Percentiles rank a stretch among this genome's conserved stretches.
These are phyloP conservation scores for Sinentomon sp. DNA, from an alignment of 2,888 invertebrate species.

Conservation along the genomic window DNA sequence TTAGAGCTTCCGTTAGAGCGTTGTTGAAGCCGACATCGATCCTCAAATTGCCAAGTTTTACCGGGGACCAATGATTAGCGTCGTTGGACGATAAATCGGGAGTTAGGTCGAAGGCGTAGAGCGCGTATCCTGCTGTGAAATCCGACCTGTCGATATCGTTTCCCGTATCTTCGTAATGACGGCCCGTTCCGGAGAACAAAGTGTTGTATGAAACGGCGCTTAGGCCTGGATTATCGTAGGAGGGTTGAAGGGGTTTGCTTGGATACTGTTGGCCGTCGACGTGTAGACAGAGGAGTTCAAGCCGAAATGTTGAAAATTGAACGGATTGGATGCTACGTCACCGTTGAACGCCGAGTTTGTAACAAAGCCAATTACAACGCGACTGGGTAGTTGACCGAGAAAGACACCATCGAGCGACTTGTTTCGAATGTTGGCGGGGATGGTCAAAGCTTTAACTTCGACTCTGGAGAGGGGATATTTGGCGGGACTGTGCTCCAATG, in stretches of 20 bases:
- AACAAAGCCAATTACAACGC: conserved; percentile 17
- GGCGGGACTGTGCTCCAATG: conserved; percentile 11
- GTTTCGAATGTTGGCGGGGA: conserved; percentile 14
- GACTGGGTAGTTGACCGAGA: conserved; percentile 17
- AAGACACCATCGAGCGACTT: conserved; percentile 18
- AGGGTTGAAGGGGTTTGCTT: too few species aligned
- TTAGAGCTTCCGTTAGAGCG: conserved; percentile 8
- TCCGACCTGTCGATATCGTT: too few species aligned
- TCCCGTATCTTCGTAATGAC: too few species aligned
- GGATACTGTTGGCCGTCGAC: too few species aligned
- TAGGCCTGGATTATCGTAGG: too few species aligned
- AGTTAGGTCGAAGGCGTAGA: too few species aligned
- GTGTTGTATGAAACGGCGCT: too few species aligned
- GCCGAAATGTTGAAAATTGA: conserved; percentile 14
- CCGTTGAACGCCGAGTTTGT: conserved; percentile 14
- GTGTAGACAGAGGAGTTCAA: too few species aligned
- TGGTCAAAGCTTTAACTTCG: conserved; percentile 13
- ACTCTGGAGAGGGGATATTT: conserved; percentile 13
- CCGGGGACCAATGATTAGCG: too few species aligned
- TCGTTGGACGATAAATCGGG: too few species aligned
- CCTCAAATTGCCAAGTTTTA: conserved; percentile 10
- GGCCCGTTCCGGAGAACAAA: too few species aligned
- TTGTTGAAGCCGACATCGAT: conserved; percentile 8
- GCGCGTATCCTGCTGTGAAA: too few species aligned
- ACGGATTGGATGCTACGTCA: conserved; percentile 13